Base-by-base conservation (phyloP, 2,797 vertebrate genomes). In the Chelon auratus region DNA sequence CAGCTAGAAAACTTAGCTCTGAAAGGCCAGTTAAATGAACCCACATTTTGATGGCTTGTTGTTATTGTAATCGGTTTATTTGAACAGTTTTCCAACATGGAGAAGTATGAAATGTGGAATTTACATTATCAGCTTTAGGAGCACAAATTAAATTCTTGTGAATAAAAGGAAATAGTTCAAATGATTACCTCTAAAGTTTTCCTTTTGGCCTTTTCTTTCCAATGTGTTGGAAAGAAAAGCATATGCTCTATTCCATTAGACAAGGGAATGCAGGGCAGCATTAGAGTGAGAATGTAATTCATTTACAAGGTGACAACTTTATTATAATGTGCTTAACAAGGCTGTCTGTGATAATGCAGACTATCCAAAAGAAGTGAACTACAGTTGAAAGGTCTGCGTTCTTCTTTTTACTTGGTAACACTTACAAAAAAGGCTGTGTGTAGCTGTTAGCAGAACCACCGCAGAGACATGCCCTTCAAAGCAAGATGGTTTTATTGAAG, bases 1-100 rank as follows among this genome's bases (percentile, higher is more conserved):
- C 59, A 81, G 42, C 52, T 8, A 7, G 1, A 64, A 40, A 26
- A 52, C 63, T 66, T 77, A 75, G 22, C 65, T 63, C 59, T 30
- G 17, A 40, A 52, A 56, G 14, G 15, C 22, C 37, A 48, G 5
- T 60, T 37, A 54, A 26, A 57, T 13, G 1, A 61, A 77, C 40
- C 0, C 20, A 39, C 22, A 42, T 65, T 78, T 67, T 33, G 50
- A 10, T 1, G 5, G 26, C 48, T 18, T 67, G 10, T 54, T 50
- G 61, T 56, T n/a, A 48, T 62, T 13, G 8, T 9, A 39, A 3
- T 52, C 2, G 33, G 18, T 62, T 60, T 42, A 39, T 22, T 45
- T 9, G 9, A 48, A 9, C 45, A 48, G 18, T 9, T 48, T 48
- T 43, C 37, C 4, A 40, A 54, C 14, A 37, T 43, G 64, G 68